Base-by-base conservation (phyloP, 2,797 vertebrate species). In the Neomorphus geoffroyi region DNA sequence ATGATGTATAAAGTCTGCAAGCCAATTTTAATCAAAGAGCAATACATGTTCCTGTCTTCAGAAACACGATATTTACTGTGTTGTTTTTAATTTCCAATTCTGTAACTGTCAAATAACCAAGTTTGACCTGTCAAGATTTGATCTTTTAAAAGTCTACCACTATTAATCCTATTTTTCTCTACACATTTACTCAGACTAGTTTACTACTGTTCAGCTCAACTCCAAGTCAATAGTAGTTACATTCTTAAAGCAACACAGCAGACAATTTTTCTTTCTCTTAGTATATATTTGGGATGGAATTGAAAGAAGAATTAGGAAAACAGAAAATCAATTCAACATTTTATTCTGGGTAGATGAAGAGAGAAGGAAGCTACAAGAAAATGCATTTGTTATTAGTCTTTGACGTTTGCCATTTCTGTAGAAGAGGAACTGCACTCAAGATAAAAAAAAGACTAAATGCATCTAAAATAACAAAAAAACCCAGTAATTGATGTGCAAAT, bases 81-180 rank as follows among this genome's bases (percentile, higher is more conserved):
- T 81, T 84, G 79, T 64, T 89, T 87, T 88, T 91, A 93, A 93
- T 85, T 89, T 81, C 50, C 27, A 85, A 43, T 91, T 89, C 41
- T 86, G 57, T 50, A 94, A 67, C 80, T 94, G 78, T 79, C 88
- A 93, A 91, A 91, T 58, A 91, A 54, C n/a, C 43, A 94, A 88
- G 71, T 92, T 33, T 45, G 18, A 35, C 71, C 28, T 67, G 70
- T 83, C 66, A 83, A 61, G 66, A 72, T 84, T 43, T 79, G 67
- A 79, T 92, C 85, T 91, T 92, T 79, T 67, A 74, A 86, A 92
- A 91, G 39, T 28, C 48, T 62, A 50, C 19, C 37, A 69, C n/a
- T 86, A 80, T 86, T 64, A 80, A 84, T 71, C 33, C 41, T 74
- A 7, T 24, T 83, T 81, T 57, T 85, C 74, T 61, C 18, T 61